A percentile compares a stretch with the other conserved stretches of the same genome.
These are phyloP conservation scores for Callionymus lyra DNA, from an alignment of 2,113 vertebrate genomes.

Conservation along the genomic window DNA sequence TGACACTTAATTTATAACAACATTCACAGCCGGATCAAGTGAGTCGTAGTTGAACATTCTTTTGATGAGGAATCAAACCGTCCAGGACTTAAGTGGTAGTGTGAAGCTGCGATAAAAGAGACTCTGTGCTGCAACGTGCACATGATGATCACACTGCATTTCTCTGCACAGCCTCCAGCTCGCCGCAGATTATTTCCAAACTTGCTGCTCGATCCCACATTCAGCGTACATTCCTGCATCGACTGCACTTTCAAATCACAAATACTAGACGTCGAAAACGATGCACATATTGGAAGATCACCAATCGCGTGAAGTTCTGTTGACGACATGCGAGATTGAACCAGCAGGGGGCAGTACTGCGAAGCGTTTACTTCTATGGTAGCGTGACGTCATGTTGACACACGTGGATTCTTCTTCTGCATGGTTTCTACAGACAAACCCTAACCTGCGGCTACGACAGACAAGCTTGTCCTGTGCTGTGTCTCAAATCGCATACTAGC, in stretches of 20 bases:
- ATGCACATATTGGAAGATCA: too few relatives aligned
- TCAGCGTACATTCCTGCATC: not conserved
- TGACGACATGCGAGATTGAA: rapidly evolving
- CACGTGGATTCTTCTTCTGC: conserved; percentile 3
- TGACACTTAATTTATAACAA: too few relatives aligned
- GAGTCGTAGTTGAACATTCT: too few relatives aligned
- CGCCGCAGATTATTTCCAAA: not conserved
- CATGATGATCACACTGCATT: conserved; percentile 51
- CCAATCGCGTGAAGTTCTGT: too few relatives aligned
- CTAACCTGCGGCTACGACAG: conserved; percentile 25
- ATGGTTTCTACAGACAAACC: conserved; percentile 2
- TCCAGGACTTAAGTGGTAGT: conserved; percentile 8
- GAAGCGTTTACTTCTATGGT: not conserved
- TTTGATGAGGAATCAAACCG: not conserved
- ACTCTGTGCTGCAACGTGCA: conserved; percentile 39
- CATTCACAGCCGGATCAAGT: too few relatives aligned
- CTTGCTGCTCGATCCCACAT: not conserved
- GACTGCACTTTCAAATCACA: not conserved
- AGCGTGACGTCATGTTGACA: conserved; percentile 1
- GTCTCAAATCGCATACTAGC: too few relatives aligned
- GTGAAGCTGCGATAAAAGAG: conserved; percentile 35
- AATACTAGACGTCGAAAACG: too few relatives aligned
- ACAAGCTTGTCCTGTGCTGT: too few relatives aligned
- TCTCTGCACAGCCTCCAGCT: conserved; percentile 26
- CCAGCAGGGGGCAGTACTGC: conserved; percentile 42